A percentile compares a stretch with the other conserved stretches of the same genome.
Conservation (phyloP, 2,113 vertebrate species). For the Pteruthius melanotis region DNA sequence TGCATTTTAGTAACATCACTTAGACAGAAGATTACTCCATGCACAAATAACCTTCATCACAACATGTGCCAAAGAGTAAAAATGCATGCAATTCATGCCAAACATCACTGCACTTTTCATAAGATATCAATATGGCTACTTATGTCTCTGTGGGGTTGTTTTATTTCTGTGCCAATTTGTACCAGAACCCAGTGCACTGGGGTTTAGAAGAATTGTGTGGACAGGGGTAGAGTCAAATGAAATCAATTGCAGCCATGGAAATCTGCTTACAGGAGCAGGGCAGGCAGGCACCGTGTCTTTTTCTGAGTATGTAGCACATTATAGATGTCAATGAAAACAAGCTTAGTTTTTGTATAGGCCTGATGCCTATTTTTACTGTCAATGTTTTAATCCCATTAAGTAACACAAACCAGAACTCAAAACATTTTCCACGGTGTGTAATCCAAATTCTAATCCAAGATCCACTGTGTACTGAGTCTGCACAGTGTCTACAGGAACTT, state of each 20-base stretch:
- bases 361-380: neutral
- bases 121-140: neutral
- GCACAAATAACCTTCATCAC: neutral
- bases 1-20: neutral
- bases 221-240: neutral
- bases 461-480: neutral
- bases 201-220: neutral
- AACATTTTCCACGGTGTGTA: neutral
- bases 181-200: neutral
- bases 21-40: neutral
- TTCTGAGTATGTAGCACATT: neutral
- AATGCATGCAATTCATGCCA: neutral
- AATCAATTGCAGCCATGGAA: neutral
- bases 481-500: neutral
- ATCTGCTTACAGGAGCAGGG: neutral
- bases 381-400: neutral
- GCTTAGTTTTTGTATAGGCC: neutral
- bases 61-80: neutral
- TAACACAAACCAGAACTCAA: constrained; percentile 35
- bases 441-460: constrained; percentile 18
- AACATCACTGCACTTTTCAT: neutral
- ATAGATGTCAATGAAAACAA: neutral
- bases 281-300: neutral
- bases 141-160: neutral
- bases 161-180: neutral